phyloP scores from a whole-genome alignment of 2,113 vertebrate genomes.

The Neotoma lepida region DNA sequence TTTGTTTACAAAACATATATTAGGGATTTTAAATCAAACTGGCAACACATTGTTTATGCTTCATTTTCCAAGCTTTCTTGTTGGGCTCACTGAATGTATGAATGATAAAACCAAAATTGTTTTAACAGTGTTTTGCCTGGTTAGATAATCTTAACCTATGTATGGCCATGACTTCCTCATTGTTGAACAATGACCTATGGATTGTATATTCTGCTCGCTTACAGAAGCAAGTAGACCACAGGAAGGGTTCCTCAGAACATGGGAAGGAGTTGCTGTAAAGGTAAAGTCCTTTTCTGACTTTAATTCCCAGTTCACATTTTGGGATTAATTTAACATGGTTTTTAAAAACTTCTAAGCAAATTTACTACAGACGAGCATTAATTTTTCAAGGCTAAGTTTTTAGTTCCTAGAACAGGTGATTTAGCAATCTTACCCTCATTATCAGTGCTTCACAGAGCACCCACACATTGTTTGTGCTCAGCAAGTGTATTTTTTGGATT shows the following conservation, averaged over 20 bases:
- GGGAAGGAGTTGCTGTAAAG: neutral
- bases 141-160: slow-evolving; percentile 46
- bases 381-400: neutral
- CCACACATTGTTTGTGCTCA: neutral
- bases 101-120: slow-evolving; percentile 63
- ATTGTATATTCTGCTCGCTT: slow-evolving; percentile 35
- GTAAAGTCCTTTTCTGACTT: slow-evolving; percentile 6
- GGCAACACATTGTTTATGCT: slow-evolving; percentile 73
- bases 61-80: slow-evolving; percentile 69
- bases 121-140: slow-evolving; percentile 34
- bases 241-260: neutral
- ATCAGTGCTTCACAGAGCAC: neutral
- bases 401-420: neutral
- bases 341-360: neutral
- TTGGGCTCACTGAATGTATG: slow-evolving; percentile 54
- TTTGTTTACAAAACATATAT: slow-evolving; percentile 75
- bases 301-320: neutral
- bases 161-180: slow-evolving; percentile 49
- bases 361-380: neutral
- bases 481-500: neutral
- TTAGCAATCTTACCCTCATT: neutral
- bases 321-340: neutral
- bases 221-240: neutral
- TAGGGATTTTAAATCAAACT: slow-evolving; percentile 80
- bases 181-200: slow-evolving; percentile 51